These are phyloP conservation scores for Propithecus deckenii DNA, from an alignment of 2,797 vertebrate species.

Conservation along the genomic window DNA sequence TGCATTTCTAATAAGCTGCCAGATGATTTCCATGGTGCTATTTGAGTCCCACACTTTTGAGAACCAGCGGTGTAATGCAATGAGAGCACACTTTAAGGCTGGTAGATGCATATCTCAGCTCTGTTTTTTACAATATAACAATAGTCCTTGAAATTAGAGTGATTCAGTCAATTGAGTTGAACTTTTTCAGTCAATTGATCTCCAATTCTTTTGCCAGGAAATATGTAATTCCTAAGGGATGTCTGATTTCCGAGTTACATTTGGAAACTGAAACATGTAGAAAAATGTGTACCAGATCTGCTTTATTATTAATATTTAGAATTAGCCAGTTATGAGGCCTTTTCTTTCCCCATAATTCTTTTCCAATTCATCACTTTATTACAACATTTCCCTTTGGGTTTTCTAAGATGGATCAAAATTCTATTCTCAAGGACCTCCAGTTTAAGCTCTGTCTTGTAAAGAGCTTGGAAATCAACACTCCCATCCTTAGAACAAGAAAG, in stretches of 20 bases:
- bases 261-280: background rate
- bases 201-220: background rate
- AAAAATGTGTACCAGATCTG: background rate
- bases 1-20: conserved; percentile 19
- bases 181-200: background rate
- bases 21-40: conserved; percentile 35
- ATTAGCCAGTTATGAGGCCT: background rate
- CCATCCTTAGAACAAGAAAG: background rate
- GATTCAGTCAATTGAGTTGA: background rate
- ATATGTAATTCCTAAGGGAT: background rate
- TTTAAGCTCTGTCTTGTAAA: background rate
- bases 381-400: background rate
- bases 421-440: background rate
- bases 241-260: background rate
- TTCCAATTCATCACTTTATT: background rate
- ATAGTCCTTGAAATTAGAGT: background rate
- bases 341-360: background rate
- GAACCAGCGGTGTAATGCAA: background rate
- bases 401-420: background rate
- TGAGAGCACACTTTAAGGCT: background rate
- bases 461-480: background rate
- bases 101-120: background rate
- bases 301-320: background rate
- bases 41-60: background rate
- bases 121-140: background rate